Conservation (phyloP, 23 tunicate genomes). For the Halocynthia roretzi region DNA sequence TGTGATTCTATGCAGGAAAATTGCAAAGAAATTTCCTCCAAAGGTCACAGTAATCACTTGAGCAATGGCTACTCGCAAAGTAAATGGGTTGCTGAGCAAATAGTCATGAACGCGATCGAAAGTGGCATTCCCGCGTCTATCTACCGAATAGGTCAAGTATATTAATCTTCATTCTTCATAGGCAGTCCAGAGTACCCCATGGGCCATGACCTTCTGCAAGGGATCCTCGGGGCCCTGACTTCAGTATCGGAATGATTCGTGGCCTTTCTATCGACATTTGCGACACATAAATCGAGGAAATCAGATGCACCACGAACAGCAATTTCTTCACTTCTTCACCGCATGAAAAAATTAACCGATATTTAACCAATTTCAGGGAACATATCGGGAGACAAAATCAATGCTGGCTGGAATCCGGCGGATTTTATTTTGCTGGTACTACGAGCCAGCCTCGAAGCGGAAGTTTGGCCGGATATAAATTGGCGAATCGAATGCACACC, state of each 20-base stretch:
- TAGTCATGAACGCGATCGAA: conserved; percentile 35
- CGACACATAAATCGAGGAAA: too few relatives aligned
- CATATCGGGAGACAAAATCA: conserved; percentile 48
- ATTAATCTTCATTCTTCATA: not conserved
- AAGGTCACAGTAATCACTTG: conserved; percentile 6
- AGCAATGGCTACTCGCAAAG: conserved; percentile 67
- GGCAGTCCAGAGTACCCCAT: not conserved
- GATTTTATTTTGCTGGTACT: conserved; percentile 86
- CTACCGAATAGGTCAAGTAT: conserved; percentile 63
- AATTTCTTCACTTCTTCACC: too few relatives aligned
- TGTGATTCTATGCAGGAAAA: conserved; percentile 20
- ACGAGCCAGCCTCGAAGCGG: conserved; percentile 57
- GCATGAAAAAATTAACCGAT: too few relatives aligned
- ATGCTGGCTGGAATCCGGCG: conserved; percentile 79
- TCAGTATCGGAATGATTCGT: not conserved
- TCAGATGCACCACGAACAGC: not conserved
- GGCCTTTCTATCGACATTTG: too few relatives aligned
- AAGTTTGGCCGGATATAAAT: conserved; percentile 71
- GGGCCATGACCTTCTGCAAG: not conserved
- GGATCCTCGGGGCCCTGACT: not conserved
- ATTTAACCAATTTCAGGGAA: conserved; percentile 33
- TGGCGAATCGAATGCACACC: conserved; percentile 89
- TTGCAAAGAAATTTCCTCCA: conserved; percentile 48
- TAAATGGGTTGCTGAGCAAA: conserved; percentile 92
- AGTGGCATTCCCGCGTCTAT: conserved; percentile 79